Conservation (phyloP, 2,797 vertebrate species). For the Meda fulgida region DNA sequence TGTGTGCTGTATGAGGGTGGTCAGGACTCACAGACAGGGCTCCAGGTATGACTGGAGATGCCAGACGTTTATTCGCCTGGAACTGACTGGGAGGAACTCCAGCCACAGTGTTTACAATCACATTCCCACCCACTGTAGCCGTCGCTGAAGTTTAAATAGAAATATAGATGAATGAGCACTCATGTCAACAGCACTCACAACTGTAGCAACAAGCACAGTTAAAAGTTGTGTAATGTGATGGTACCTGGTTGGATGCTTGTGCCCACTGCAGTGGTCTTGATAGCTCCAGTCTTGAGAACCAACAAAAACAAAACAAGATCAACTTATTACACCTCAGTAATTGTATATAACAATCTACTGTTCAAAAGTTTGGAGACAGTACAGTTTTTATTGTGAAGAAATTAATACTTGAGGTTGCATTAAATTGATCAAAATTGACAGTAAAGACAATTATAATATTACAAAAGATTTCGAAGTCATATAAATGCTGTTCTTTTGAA, state of each 20-base stretch:
- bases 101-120: conserved; percentile 89
- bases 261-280: conserved; percentile 86
- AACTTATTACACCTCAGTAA: background rate
- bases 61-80: conserved; percentile 90
- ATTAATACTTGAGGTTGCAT: background rate
- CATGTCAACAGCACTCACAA: conserved; percentile 6
- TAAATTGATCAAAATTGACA: background rate
- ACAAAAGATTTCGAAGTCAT: background rate
- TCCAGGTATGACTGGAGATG: conserved; percentile 85
- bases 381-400: background rate
- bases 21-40: conserved; percentile 84
- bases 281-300: conserved; percentile 83
- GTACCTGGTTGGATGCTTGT: conserved; percentile 90
- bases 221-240: background rate
- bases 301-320: conserved; percentile 21
- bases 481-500: background rate
- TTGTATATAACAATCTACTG: background rate
- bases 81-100: conserved; percentile 87
- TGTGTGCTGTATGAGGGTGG: conserved; percentile 30
- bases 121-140: conserved; percentile 89
- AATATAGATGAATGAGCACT: background rate
- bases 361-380: background rate
- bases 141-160: conserved; percentile 60
- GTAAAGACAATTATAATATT: background rate
- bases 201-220: background rate